Base-by-base conservation (phyloP, 2,797 vertebrate species). In the Oryzias dopingdopingensis region DNA sequence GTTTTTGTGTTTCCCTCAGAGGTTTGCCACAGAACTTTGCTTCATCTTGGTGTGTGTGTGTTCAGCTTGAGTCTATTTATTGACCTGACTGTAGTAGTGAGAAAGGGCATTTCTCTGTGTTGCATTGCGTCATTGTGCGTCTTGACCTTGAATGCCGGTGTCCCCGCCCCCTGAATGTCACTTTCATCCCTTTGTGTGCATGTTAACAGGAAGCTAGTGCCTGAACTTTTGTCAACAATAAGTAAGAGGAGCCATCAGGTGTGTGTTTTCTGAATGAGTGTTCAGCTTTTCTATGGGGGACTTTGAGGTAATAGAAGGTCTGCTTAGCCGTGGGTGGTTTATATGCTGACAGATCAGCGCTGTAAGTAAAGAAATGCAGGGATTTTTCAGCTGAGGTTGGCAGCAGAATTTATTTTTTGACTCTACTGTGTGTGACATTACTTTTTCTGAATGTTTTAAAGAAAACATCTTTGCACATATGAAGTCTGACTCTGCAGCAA, bases 221-320 rank as follows among this genome's bases (percentile, higher is more conserved):
- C 82, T 90, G 81, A 87, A 83, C 59, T 74, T 72, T 80, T 32
- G 51, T 81, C 54, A 56, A 62, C 72, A 67, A 63, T 6, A 77
- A 81, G 79, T 82, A 75, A 78, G 79, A 56, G 29, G 60, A 48
- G 62, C 57, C 77, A 75, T 66, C 57, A 54, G 62, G 76, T 80
- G 41, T 81, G 46, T 77, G 73, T 91, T 91, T 90, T 91, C 66
- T 90, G 88, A 78, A 70, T 57, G 61, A 32, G 32, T 32, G 32
- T 32, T 32, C 2, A 12, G 32, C 8, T 65, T 85, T 87, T 81
- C 61, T 88, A 78, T 77, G 83, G 59, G 76, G 72, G 64, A 82
- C 67, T 85, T 87, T 87, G 79, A 82, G 72, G 49, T 84, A 82
- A 69, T 56, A 62, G 59, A 59, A 44, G 51, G 54, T 3, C 80